Evolutionary conservation across 2,797 vertebrate species (phyloP).

Genomic region (Notamacropus eugenii): DNA sequence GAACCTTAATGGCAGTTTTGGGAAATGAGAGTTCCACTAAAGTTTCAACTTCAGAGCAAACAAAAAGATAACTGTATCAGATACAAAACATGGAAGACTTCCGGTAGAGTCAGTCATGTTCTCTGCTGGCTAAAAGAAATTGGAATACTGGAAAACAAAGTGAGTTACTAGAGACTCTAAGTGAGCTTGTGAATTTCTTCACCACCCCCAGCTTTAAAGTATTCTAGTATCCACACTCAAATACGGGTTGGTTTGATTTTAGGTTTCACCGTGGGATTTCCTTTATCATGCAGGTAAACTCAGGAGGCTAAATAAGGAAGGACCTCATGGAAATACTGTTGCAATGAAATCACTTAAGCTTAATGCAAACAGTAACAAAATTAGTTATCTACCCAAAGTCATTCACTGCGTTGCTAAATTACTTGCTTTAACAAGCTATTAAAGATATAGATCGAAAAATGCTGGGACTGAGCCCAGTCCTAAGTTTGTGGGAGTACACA

Average conservation of each 20-base stretch:
- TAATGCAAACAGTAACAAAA: neutral
- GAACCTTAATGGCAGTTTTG: neutral
- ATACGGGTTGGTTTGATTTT: neutral
- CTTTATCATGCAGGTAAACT: neutral
- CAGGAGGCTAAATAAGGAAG: neutral
- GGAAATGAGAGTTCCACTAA: conserved; percentile 2
- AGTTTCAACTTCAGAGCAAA: conserved; percentile 8
- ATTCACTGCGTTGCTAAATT: neutral
- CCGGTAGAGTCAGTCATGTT: neutral
- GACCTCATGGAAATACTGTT: neutral
- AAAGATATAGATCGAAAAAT: neutral
- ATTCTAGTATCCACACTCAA: neutral
- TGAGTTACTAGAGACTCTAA: neutral
- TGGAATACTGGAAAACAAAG: neutral
- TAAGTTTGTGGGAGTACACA: neutral
- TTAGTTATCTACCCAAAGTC: neutral
- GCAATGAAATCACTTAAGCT: neutral
- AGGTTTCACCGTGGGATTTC: neutral
- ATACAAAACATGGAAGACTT: neutral
- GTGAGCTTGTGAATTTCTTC: neutral
- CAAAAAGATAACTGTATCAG: neutral
- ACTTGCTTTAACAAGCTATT: neutral
- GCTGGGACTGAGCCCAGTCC: neutral
- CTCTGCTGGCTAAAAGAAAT: neutral
- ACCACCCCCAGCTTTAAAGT: neutral